phyloP scores from a whole-genome alignment of 37 sponge, comb jelly and placozoan genomes.

The Theonella swinhoei region DNA sequence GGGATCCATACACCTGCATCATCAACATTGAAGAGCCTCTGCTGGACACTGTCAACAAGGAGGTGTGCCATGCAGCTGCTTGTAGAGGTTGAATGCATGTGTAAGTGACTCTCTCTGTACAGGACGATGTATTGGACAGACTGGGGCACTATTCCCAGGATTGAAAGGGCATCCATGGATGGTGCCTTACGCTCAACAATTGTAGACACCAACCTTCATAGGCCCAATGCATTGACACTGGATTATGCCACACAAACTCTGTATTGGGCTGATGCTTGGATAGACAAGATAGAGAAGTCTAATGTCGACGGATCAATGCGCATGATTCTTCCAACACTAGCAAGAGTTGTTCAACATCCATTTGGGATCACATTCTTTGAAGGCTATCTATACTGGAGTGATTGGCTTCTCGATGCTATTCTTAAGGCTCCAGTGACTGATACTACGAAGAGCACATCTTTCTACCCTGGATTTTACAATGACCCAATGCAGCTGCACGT shows the following conservation, averaged over 20 bases:
- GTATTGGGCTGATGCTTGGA: slow-evolving; percentile 73
- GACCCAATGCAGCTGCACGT: slow-evolving; percentile 5
- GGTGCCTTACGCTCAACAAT: too few species aligned
- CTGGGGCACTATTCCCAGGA: slow-evolving; percentile 23
- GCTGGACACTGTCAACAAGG: too few species aligned
- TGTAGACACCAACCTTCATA: not conserved
- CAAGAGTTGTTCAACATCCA: too few species aligned
- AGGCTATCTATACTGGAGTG: slow-evolving; percentile 36
- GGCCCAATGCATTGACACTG: slow-evolving; percentile 63
- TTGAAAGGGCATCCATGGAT: slow-evolving; percentile 17
- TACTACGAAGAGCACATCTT: not conserved
- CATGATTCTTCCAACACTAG: not conserved
- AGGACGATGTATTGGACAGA: slow-evolving; percentile 64
- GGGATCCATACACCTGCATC: too few species aligned
- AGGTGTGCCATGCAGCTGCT: too few species aligned
- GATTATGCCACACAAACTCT: slow-evolving; percentile 55
- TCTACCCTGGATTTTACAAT: not conserved
- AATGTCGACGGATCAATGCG: too few species aligned
- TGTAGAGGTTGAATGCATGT: too few species aligned
- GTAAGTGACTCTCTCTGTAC: too few species aligned
- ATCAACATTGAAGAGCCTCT: too few species aligned
- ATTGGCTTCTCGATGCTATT: slow-evolving; percentile 22
- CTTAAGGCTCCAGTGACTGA: not conserved
- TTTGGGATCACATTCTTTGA: too few species aligned
- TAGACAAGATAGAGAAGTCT: slow-evolving; percentile 36